phyloP scores from a whole-genome alignment of 2,888 invertebrate species.

The Hypsopygia costalis region DNA sequence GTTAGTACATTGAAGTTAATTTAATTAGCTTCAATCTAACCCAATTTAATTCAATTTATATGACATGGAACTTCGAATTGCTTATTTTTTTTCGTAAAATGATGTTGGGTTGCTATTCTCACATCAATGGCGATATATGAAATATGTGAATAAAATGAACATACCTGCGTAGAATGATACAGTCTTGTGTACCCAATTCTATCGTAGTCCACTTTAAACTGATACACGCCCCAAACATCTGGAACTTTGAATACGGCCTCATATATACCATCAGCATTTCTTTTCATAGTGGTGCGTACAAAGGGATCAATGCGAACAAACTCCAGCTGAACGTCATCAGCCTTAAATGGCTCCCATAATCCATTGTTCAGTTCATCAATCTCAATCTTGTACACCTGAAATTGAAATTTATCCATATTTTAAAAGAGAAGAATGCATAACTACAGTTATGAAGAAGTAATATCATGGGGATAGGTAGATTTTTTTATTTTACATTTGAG shows the following conservation, averaged over 20 bases:
- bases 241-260: slow-evolving; percentile 96
- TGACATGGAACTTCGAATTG: no score
- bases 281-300: slow-evolving; percentile 89
- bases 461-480: no score
- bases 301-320: slow-evolving; percentile 99
- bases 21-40: no score
- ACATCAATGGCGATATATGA: no score
- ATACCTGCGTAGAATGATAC: slow-evolving; percentile 94
- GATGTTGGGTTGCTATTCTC: no score
- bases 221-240: slow-evolving; percentile 99
- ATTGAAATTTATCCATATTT: slow-evolving; percentile 10
- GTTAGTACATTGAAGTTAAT: no score
- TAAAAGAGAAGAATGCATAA: no score
- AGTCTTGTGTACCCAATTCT: slow-evolving; percentile 96
- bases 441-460: no score
- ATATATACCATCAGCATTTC: slow-evolving; percentile 88
- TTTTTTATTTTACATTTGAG: no score
- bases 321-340: slow-evolving; percentile 97
- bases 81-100: no score
- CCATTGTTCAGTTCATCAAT: slow-evolving; percentile 92
- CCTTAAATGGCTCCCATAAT: slow-evolving; percentile 95
- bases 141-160: no score
- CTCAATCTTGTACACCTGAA: slow-evolving; percentile 91
- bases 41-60: no score
- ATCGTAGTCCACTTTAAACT: slow-evolving; percentile 99